Evolutionary conservation across 2,888 invertebrate genomes (phyloP).

Genomic region (Thymelicus acteon): DNA sequence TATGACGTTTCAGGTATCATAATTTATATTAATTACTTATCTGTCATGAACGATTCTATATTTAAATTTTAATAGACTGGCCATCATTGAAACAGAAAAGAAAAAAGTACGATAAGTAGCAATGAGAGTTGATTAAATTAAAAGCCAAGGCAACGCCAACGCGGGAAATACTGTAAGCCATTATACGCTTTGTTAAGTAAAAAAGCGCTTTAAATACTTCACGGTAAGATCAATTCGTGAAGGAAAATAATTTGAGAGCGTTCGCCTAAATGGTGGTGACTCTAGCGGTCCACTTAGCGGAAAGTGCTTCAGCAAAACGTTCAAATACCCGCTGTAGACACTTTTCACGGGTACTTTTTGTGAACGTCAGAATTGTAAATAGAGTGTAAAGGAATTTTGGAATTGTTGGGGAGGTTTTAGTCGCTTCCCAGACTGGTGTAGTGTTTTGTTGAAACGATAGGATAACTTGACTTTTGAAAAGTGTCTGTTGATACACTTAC

Average conservation of each 20-base stretch:
- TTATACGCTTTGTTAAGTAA: slow-evolving; percentile 13
- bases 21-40: too few relatives aligned
- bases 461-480: neutral
- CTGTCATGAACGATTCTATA: too few relatives aligned
- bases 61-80: too few relatives aligned
- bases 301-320: neutral
- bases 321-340: neutral
- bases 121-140: neutral
- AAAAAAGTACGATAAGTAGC: neutral
- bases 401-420: too few relatives aligned
- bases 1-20: too few relatives aligned
- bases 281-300: slow-evolving; percentile 3
- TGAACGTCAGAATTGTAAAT: too few relatives aligned
- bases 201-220: slow-evolving; percentile 12
- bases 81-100: neutral
- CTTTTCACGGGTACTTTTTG: too few relatives aligned
- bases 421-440: too few relatives aligned
- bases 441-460: too few relatives aligned
- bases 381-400: too few relatives aligned
- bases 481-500: too few relatives aligned
- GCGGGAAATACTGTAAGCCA: neutral
- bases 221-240: slow-evolving; percentile 17
- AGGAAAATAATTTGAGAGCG: slow-evolving; percentile 14
- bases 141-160: neutral
- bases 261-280: slow-evolving; percentile 2